Base-by-base conservation (phyloP, 2,797 vertebrate genomes). In the Argyrosomus regius region DNA sequence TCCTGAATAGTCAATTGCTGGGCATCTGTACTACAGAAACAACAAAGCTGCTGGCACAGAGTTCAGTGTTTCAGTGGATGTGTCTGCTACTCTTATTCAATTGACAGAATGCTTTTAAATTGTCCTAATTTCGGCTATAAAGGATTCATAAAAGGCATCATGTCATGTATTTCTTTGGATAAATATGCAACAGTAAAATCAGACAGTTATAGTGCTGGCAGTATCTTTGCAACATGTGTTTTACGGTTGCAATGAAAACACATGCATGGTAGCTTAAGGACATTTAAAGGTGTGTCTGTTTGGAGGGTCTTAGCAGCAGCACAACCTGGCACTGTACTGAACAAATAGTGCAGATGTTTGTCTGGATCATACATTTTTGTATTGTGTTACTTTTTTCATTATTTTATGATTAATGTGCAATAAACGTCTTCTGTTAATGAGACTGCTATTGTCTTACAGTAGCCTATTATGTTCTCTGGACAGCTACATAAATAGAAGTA, bases 1-100 rank as follows among this genome's bases (percentile, higher is more conserved):
- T 89, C 82, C 88, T 85, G 81, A 84, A 84, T 88, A 81, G 89
- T 89, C 88, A 78, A 89, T 87, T 76, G 79, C 85, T 66, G 89
- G 89, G 78, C 80, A 87, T 90, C 88, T 91, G 91, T 87, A 91
- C 82, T 73, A 89, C 88, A 88, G 73, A 67, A 88, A 86, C 79
- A 88, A 86, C 89, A 88, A 83, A 87, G 80, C 86, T 90, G 80
- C 72, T 88, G 92, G 89, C 86, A 90, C 68, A 52, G 66, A 69
- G 64, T 85, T 77, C 64, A 70, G 76, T 64, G 60, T 77, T 77
- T 88, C 81, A 84, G 45, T 35, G 58, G 77, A 87, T 59, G 20
- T 79, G 82, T 80, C 79, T 77, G 72, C 82, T 84, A 81, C 80
- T 86, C 78, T 58, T 85, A 85, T 70, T 91, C 67, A 85, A 58